A percentile compares a stretch with the other conserved stretches of the same genome.
These are phyloP conservation scores for Sebastolobus altivelis DNA, from an alignment of 2,797 vertebrate genomes.

Conservation along the genomic window DNA sequence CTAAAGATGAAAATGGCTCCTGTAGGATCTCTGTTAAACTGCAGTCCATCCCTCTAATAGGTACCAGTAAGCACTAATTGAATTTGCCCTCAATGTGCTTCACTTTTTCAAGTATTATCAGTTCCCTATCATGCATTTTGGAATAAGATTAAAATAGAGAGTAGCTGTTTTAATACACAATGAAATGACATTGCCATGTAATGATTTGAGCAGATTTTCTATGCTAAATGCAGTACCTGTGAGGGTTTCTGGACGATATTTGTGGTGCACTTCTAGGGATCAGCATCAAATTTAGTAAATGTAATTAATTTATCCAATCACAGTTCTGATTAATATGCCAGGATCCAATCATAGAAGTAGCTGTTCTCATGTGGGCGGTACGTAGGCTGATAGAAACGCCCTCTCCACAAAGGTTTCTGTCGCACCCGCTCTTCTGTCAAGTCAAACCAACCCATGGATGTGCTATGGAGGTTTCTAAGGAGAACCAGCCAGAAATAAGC, in stretches of 20 bases:
- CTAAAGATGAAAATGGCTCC: neutral
- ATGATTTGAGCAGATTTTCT: fast-evolving
- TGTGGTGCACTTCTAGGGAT: neutral
- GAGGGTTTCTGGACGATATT: no score
- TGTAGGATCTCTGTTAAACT: neutral
- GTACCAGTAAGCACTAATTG: no score
- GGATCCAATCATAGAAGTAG: slow-evolving; percentile 33
- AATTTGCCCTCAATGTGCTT: neutral
- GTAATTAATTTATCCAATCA: slow-evolving; percentile 24
- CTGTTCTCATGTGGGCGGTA: slow-evolving; percentile 17
- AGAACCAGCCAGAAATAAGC: neutral
- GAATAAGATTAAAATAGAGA: neutral
- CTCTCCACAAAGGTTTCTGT: neutral
- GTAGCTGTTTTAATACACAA: neutral
- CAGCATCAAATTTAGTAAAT: neutral
- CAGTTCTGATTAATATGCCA: neutral
- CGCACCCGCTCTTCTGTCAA: neutral
- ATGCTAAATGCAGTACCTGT: no score
- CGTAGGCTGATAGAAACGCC: neutral
- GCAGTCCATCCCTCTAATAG: neutral
- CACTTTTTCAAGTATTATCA: neutral
- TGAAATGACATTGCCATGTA: neutral
- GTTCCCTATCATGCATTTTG: neutral
- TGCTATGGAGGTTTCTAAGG: neutral
- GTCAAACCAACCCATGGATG: neutral